Evolutionary conservation across 2,888 invertebrate species (phyloP), one percentile per base, ranked within the genome.

Genomic region (Apodemia mormo): DNA sequence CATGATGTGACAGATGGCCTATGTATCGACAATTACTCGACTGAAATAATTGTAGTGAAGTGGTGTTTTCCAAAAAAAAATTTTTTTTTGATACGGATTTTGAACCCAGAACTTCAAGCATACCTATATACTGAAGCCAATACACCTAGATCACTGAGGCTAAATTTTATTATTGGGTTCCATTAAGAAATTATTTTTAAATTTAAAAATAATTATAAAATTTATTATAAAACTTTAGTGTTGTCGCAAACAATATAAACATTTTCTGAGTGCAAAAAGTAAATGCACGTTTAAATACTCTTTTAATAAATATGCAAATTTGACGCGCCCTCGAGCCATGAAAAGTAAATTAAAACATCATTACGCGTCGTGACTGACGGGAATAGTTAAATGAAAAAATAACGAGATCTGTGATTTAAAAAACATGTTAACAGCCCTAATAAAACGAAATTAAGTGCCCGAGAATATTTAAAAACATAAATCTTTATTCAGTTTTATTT

Each of bases 301-400:
- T 65, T 65, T 33, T 65, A 65, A 65, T 65, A 65, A 65, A 65
- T 22, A 65, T 65, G 65, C 65, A 65, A 65, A 65, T 65, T 37
- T 22, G 37, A 22, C 65, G 65, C 37, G 37, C 43, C 65, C 43
- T 65, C 65, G 65, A 65, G 61, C 33, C 30, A 33, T 61, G 61
- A 61, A 61, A 61, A 61, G 61, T 61, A 61, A 61, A 61, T 61
- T 61, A 61, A 33, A 61, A 61, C 61, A 61, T 30, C 61, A 61
- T 61, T 61, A 61, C 61, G 30, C 61, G 61, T 6, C 61, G 61
- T 61, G 30, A 61, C 61, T 61, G 61, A 33, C 33, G 33, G 61
- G 30, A 61, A 33, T 61, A 61, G 61, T 61, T 30, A 33, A 14
- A 61, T 30, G 33, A 30, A 61, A 61, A 33, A 33, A 61, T 61